Conservation (phyloP, 2,888 invertebrate genomes). For the Neoscelio sp. region DNA sequence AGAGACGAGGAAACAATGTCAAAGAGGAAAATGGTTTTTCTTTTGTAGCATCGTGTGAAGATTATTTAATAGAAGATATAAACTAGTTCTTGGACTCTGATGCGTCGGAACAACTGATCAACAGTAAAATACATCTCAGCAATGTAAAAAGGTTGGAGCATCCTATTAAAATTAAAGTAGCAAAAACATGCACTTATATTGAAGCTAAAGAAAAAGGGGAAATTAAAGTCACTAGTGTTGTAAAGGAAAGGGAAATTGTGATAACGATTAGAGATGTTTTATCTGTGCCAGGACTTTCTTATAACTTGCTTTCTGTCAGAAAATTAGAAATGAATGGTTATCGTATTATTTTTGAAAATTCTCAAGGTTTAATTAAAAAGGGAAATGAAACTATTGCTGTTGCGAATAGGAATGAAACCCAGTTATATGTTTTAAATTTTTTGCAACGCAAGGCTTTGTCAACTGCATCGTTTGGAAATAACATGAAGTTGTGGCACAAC, state of each 20-base stretch:
- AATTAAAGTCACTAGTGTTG: constrained; percentile 15
- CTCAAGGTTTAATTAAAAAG: constrained; percentile 64
- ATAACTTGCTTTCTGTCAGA: constrained; percentile 69
- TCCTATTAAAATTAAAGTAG: constrained; percentile 65
- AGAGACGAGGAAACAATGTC: not conserved
- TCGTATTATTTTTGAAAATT: constrained; percentile 68
- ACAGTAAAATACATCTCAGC: constrained; percentile 21
- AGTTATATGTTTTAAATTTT: constrained; percentile 41
- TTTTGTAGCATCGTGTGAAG: constrained; percentile 1
- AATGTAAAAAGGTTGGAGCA: constrained; percentile 51
- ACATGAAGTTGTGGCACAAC: constrained; percentile 60
- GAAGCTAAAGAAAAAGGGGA: constrained; percentile 21
- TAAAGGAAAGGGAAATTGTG: constrained; percentile 7
- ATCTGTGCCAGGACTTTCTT: constrained; percentile 57
- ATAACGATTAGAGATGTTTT: constrained; percentile 67
- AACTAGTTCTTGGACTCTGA: constrained; percentile 5
- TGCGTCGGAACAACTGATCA: constrained; percentile 65
- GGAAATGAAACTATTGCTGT: constrained; percentile 55
- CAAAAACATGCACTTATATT: constrained; percentile 61
- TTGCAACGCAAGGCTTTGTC: not conserved
- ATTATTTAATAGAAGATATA: not conserved
- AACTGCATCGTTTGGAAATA: not conserved
- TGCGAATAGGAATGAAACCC: constrained; percentile 42
- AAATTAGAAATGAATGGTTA: constrained; percentile 69
- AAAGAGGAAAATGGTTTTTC: not conserved